Evolutionary conservation across 1,140 invertebrate genomes (phyloP).

Genomic region (Leptoteleia sp.): DNA sequence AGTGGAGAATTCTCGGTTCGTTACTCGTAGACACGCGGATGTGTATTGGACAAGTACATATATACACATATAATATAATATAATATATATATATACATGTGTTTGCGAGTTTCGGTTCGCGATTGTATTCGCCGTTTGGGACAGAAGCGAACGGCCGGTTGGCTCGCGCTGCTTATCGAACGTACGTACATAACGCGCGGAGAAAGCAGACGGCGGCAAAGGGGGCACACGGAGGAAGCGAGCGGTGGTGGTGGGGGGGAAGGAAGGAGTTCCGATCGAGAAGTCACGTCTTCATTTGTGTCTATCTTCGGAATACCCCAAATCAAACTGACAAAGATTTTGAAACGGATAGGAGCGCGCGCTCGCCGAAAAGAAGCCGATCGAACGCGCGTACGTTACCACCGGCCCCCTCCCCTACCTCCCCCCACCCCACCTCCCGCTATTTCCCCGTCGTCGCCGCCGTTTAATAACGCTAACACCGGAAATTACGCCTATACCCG

Average conservation of each 20-base stretch:
- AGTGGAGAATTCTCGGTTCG: slow-evolving; percentile 54
- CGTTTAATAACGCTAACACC: slow-evolving; percentile 15
- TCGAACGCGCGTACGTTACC: slow-evolving; percentile 12
- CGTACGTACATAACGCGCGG: slow-evolving; percentile 23
- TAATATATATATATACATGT: neutral
- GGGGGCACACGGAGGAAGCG: too few species aligned
- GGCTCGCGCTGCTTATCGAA: slow-evolving; percentile 49
- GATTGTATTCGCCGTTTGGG: slow-evolving; percentile 41
- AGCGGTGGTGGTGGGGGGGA: too few species aligned
- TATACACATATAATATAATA: too few species aligned
- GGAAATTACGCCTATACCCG: slow-evolving; percentile 22
- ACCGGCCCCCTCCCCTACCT: too few species aligned
- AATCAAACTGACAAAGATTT: slow-evolving; percentile 57
- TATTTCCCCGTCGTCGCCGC: neutral
- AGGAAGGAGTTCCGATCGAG: slow-evolving; percentile 39
- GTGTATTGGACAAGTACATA: too few species aligned
- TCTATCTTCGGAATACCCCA: slow-evolving; percentile 46
- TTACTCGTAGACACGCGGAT: too few species aligned
- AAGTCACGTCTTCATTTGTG: slow-evolving; percentile 40
- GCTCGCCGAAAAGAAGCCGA: slow-evolving; percentile 13
- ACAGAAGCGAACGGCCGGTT: slow-evolving; percentile 46
- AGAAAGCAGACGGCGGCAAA: slow-evolving; percentile 43
- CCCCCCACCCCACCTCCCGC: too few species aligned
- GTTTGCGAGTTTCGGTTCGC: neutral
- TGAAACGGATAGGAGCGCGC: slow-evolving; percentile 25